phyloP scores from a whole-genome alignment of 2,888 invertebrate genomes.

The Flexamia atlantica region DNA sequence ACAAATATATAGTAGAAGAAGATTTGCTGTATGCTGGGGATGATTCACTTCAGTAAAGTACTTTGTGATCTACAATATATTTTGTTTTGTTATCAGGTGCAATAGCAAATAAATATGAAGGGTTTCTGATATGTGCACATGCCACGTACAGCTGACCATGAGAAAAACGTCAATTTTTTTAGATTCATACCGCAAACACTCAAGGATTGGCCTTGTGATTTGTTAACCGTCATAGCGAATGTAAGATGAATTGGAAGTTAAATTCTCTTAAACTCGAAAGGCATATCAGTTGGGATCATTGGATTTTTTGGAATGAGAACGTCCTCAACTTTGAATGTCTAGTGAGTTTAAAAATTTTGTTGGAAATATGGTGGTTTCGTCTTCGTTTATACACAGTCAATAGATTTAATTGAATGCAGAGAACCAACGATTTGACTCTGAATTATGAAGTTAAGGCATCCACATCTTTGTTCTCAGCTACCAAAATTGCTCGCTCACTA shows the following conservation, averaged over 20 bases:
- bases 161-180: not conserved
- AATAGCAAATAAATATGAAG: conserved; percentile 55
- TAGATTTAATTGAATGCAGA: conserved; percentile 47
- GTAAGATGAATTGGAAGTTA: conserved; percentile 64
- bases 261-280: conserved; percentile 35
- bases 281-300: conserved; percentile 67
- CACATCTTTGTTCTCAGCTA: conserved; percentile 58
- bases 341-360: conserved; percentile 52
- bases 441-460: conserved; percentile 60
- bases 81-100: too few species aligned
- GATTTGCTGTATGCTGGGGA: too few species aligned
- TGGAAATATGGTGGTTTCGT: conserved; percentile 61
- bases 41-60: too few species aligned
- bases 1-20: too few species aligned
- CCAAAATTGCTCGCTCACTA: conserved; percentile 59
- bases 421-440: conserved; percentile 66
- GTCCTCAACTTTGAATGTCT: conserved; percentile 70
- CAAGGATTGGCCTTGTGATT: too few species aligned
- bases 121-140: conserved; percentile 44
- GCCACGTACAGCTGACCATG: conserved; percentile 42
- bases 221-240: not conserved
- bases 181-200: conserved; percentile 14
- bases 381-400: too few species aligned
- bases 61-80: too few species aligned
- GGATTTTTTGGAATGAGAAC: conserved; percentile 67